Base-by-base conservation (phyloP, 2,113 vertebrate genomes). In the Nestor notabilis region DNA sequence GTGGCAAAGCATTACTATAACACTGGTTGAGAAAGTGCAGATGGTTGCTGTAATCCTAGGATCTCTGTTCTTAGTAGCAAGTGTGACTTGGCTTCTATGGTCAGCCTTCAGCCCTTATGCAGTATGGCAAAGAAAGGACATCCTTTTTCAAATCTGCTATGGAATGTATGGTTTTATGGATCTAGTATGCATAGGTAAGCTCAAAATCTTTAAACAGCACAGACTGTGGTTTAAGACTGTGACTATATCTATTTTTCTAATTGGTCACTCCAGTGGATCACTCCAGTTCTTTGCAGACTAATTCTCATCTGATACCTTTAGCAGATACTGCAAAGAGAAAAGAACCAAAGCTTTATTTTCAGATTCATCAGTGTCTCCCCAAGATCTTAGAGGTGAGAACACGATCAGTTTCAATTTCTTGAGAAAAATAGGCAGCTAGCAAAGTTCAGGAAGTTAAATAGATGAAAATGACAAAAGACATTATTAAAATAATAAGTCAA, bases 131-230 rank as follows among this genome's bases (percentile, higher is more conserved):
- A 99, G 99, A 95, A 99, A 99, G 71, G 99, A 99, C 97, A 97
- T 99, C 97, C 99, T 99, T 97, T 99, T 99, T 97, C 99, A 99
- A 95, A 99, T 99, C 98, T 99, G 99, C 98, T 99, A 99, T 93
- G 99, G 98, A 98, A 99, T 99, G 99, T 99, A 99, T 96, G 99
- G 99, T 98, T 99, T 99, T 98, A 99, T 99, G 99, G 99, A 99
- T 98, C 98, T 99, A 98, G 99, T 99, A 87, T 99, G 99, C 96
- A 98, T 99, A 96, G 99, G 99, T 99, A 99, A 99, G 99, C 97
- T 93, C 87, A 94, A 52, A 71, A 93, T 92, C 31, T 69, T 97
- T 97, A 46, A 97, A 95, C 58, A 33, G 93, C 96, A 95, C 95
- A 64, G 93, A 92, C 82, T 97, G 83, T 92, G 82, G 31, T 92